Base-by-base conservation (phyloP, 2,113 vertebrate genomes). In the Bos javanicus region DNA sequence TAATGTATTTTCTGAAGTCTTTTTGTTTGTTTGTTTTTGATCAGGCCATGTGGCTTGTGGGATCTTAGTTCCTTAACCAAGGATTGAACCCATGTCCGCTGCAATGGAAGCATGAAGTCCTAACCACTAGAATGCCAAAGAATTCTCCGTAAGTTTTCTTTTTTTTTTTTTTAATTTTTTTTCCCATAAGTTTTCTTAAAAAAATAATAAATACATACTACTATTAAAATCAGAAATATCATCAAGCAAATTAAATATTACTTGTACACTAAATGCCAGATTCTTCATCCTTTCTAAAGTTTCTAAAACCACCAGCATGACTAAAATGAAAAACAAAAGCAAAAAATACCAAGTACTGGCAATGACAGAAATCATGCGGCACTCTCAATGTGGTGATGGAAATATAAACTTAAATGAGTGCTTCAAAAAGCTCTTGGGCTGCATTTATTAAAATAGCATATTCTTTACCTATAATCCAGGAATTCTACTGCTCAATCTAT, bases 161-260 rank as follows among this genome's bases (percentile, higher is more conserved):
- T 43, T 39, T 39, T 39, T 39, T 39, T 39, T 39, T 39, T 39
- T 39, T 39, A 39, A 39, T 39, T 39, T 39, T 39, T 39, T 39
- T 39, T 39, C 36, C 23, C 6, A 23, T 39, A 39, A 71, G 67
- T 74, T 74, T 76, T 76, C 23, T 76, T 26, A 43, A 76, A 76
- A 78, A 30, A 50, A 78, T 1, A 80, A 50, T 86, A 93, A 93
- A 74, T 23, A 91, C 12, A 48, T 30, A 64, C 16, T 43, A 60
- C 23, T 80, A 88, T 50, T 88, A 93, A 95, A 90, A 90, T 84
- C 33, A 64, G 57, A 91, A 94, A 95, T 87, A 94, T 12, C 2
- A 76, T n/a, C 64, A 78, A 43, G 26, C 33, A 91, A 93, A 93
- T 84, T 59, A 87, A 88, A 54, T 33, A 97, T 39, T 92, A 90